Evolutionary conservation across 2,797 vertebrate genomes (phyloP).

Genomic region (Hyperoplus lanceolatus): DNA sequence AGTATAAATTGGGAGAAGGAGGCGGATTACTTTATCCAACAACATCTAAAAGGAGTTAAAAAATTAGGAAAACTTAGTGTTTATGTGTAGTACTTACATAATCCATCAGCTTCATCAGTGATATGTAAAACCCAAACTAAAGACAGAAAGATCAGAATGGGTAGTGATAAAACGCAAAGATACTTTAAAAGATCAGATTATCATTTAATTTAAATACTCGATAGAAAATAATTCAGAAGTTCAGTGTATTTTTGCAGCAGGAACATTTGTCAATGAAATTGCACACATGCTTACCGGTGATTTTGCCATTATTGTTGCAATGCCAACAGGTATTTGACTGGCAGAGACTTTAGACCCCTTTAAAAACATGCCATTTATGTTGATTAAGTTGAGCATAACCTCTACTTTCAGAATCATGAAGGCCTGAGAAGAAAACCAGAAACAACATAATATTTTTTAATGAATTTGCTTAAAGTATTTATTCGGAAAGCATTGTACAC

Average conservation of each 20-base stretch:
- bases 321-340: neutral
- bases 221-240: no score
- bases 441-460: neutral
- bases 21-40: no score
- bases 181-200: neutral
- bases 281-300: neutral
- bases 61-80: neutral
- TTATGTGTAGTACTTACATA: constrained; percentile 53
- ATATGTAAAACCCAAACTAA: constrained; percentile 59
- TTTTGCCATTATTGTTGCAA: no score
- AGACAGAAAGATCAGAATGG: constrained; percentile 34
- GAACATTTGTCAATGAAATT: no score
- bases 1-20: no score
- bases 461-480: no score
- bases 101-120: constrained; percentile 31
- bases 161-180: neutral
- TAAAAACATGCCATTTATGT: neutral
- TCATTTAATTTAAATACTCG: no score
- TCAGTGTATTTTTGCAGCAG: neutral
- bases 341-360: neutral
- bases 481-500: no score
- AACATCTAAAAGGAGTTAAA: no score
- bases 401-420: neutral
- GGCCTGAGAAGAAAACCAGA: neutral
- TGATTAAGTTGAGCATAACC: neutral